These are phyloP conservation scores for Sphenopsis melanotis DNA, from an alignment of 2,797 vertebrate genomes.

Conservation along the genomic window DNA sequence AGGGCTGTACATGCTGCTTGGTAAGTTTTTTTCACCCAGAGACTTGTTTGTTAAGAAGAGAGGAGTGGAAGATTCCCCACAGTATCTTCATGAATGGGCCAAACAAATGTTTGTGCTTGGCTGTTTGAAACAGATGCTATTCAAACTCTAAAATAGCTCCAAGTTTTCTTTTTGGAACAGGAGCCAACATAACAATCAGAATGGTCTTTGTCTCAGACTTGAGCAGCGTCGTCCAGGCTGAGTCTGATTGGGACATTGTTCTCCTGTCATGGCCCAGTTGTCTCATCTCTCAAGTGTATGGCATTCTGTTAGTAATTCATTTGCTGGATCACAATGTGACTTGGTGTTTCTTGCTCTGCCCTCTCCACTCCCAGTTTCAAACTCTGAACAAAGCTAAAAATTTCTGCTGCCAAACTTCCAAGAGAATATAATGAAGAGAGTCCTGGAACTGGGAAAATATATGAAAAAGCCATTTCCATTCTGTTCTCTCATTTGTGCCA, in stretches of 20 bases:
- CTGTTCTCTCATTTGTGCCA: background rate
- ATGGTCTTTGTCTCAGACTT: background rate
- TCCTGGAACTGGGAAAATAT: background rate
- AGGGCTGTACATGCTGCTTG: background rate
- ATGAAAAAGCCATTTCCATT: background rate
- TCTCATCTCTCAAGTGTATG: background rate
- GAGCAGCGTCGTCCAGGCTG: background rate
- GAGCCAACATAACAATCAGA: background rate
- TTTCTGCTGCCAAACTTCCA: background rate
- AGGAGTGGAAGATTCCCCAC: background rate
- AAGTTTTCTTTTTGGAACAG: background rate
- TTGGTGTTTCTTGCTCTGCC: background rate
- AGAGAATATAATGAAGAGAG: background rate
- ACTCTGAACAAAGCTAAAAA: background rate
- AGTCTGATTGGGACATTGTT: background rate
- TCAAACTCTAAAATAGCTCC: background rate
- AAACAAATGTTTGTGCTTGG: background rate
- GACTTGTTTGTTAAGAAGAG: background rate
- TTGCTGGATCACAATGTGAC: background rate
- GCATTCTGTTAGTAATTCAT: background rate
- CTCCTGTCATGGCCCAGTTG: background rate
- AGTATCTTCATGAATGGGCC: accelerated
- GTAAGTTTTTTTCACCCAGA: background rate
- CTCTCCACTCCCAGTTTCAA: background rate
- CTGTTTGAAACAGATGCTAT: background rate